These are phyloP conservation scores for Mesochorus sp. DNA, from an alignment of 2,888 invertebrate species.

Conservation along the genomic window DNA sequence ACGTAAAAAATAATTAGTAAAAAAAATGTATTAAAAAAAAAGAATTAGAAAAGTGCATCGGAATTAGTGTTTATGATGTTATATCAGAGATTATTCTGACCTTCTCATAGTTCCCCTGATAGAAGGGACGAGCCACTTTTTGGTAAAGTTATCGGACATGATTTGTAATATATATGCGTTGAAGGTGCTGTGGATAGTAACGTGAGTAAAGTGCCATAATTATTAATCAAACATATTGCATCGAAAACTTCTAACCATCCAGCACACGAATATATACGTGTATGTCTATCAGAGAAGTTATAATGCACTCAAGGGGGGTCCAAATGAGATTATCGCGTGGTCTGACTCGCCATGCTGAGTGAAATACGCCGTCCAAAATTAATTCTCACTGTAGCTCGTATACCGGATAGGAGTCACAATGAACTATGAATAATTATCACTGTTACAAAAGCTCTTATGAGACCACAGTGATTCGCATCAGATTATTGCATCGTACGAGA, in stretches of 20 bases:
- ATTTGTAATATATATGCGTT: constrained; percentile 50
- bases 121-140: constrained; percentile 18
- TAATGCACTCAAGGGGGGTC: constrained; percentile 70
- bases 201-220: constrained; percentile 69
- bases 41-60: too few species aligned
- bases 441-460: not conserved
- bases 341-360: constrained; percentile 50
- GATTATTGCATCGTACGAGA: not conserved
- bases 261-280: constrained; percentile 61
- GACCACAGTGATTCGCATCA: not conserved
- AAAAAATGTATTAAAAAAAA: too few species aligned
- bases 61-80: too few species aligned
- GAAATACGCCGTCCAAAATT: constrained; percentile 29
- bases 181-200: constrained; percentile 53
- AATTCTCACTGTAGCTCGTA: constrained; percentile 14
- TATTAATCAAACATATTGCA: constrained; percentile 74
- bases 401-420: constrained; percentile 9
- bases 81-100: too few species aligned
- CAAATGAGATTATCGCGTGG: constrained; percentile 70
- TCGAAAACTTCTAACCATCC: constrained; percentile 54
- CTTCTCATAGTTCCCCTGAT: not conserved
- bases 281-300: constrained; percentile 63
- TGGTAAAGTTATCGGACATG: constrained; percentile 7
- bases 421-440: constrained; percentile 6
- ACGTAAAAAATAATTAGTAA: too few species aligned